Conservation (phyloP, 1,140 invertebrate genomes). For the Drosophila burlai region DNA sequence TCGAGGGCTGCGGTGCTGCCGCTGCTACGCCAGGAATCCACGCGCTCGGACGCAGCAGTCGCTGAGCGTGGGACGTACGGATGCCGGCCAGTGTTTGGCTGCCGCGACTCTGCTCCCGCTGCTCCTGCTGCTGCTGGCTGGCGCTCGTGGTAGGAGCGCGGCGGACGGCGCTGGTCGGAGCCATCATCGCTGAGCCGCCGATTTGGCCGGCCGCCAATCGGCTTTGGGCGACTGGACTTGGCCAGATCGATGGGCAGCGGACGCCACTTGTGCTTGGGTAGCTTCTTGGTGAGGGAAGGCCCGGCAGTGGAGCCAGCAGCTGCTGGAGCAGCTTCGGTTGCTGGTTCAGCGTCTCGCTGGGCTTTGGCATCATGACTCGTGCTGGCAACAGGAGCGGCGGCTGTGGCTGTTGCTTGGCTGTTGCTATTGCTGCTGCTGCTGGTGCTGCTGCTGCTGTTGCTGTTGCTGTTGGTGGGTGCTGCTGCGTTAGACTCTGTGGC, state of each 20-base stretch:
- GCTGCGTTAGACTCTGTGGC: conserved; percentile 44
- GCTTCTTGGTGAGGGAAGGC: conserved; percentile 85
- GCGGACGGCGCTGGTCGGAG: conserved; percentile 63
- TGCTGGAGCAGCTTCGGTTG: conserved; percentile 61
- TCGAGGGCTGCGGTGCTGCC: conserved; percentile 65
- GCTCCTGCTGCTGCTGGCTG: conserved; percentile 3
- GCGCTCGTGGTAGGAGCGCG: conserved; percentile 64
- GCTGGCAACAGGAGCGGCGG: conserved; percentile 53
- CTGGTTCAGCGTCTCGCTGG: conserved; percentile 70
- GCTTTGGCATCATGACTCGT: conserved; percentile 77
- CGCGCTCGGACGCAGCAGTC: conserved; percentile 75
- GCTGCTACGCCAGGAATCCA: conserved; percentile 85
- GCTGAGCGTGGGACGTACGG: conserved; percentile 62
- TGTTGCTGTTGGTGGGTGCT: conserved; percentile 6
- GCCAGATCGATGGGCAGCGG: conserved; percentile 90
- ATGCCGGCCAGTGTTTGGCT: conserved; percentile 60
- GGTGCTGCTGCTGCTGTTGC: conserved; percentile 18
- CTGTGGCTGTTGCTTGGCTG: conserved; percentile 27
- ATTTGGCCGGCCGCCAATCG: conserved; percentile 72
- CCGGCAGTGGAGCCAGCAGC: conserved; percentile 64
- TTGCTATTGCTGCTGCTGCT: conserved; percentile 33
- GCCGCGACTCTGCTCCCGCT: conserved; percentile 36
- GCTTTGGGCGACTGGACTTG: conserved; percentile 85
- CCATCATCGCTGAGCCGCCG: conserved; percentile 66
- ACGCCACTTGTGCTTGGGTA: conserved; percentile 91